Evolutionary conservation across 2,888 invertebrate genomes (phyloP), one percentile per base, ranked within the genome.

Genomic region (Bombyx huttoni): DNA sequence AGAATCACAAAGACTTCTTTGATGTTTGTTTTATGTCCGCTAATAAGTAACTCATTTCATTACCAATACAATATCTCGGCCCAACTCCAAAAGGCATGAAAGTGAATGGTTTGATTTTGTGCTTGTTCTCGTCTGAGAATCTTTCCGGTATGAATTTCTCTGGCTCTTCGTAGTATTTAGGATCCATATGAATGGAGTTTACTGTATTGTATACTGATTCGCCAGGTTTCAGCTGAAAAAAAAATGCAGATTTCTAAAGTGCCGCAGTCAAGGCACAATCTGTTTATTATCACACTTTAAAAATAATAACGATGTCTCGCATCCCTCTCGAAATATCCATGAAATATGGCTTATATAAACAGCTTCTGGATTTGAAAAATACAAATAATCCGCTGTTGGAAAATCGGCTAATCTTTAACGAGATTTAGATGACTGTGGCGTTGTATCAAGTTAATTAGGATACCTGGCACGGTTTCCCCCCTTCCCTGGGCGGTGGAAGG

Each of bases 61-160:
- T 46, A 78, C 89, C 90, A 51, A 90, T 82, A 58, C 90, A 90
- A 60, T 70, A 81, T 48, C 89, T 78, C 0, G 89, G 90, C 2
- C 90, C 90, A 33, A 70, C 57, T 3, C 90, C 90, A 58, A 90
- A 90, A 0, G 90, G 89, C 64, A 89, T 60, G 56, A 78, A 90
- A 0, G 84, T 75, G 56, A 80, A 84, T 0, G 85, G 81, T 53
- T 78, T 63, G 48, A 89, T 78, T 0, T 78, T 78, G 0, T 70
- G 65, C 57, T 76, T 80, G 51, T 75, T 78, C 49, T 82, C 80
- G 0, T 78, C 73, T 0, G 68, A 73, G 59, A 85, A 86, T 47
- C 81, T 62, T 24, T 85, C 81, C 0, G 87, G 88, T 51, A 84
- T 68, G 54, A 85, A 85, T 58, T 58, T 56, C 10, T 62, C 55